Evolutionary conservation across 1,140 invertebrate genomes (phyloP), one percentile per base, ranked within the genome.

Genomic region (Mya arenaria): DNA sequence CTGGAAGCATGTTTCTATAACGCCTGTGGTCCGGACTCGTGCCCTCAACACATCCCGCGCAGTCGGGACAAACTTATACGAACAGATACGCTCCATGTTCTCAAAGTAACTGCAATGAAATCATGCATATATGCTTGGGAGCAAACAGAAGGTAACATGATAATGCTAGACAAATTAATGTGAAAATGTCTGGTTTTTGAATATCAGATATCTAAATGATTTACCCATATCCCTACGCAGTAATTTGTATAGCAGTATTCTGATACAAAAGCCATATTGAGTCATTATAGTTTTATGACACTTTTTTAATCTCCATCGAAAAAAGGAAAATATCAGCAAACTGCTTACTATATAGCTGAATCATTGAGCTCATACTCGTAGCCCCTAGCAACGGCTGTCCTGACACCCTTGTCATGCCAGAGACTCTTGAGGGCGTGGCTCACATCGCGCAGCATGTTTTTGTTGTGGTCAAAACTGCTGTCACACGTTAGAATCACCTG

Each of bases 51-150:
- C 91, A 82, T 93, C 92, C 56, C 85, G 86, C 4, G 87, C 62
- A 10, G 89, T 87, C 6, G 92, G 92, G 28, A 88, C 65, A 73
- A 88, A 92, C 23, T 88, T 87, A 48, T 94, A 92, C 88, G 94
- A 93, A 90, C 94, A 94, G 62, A 95, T 94, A 74, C 95, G 89
- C 72, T 95, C 95, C 94, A 95, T 95, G 89, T 95, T 95, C 89
- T 95, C 95, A 93, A 95, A 95, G 86, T 95, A 94, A 92, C 95
- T 95, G 86, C 75, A 90, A 92, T 90, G 85, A 75, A 88, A 83
- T 77, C 48, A 80, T 30, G 56, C 37, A 71, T 10, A 82, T 34
- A 19, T 28, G 48, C 48, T n/a, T n/a, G n/a, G n/a, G n/a, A n/a
- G n/a, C n/a, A n/a, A n/a, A n/a, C n/a, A n/a, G n/a, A n/a, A n/a